Base-by-base conservation (phyloP, 2,797 vertebrate species). In the Eupleurogrammus muticus region DNA sequence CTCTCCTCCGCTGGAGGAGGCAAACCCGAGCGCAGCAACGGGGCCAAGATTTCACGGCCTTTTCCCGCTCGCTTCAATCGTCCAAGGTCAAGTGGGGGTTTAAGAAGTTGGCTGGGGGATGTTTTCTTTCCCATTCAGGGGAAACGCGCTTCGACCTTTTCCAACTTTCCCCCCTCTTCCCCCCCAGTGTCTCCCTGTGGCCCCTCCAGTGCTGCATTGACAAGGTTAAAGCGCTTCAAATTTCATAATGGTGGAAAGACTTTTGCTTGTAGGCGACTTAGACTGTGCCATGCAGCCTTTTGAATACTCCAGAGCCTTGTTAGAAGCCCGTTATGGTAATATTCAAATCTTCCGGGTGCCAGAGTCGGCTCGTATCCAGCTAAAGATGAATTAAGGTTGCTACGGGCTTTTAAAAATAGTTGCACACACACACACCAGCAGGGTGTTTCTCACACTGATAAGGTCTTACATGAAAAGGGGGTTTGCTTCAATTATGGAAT, bases 331-430 rank as follows among this genome's bases (percentile, higher is more conserved):
- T 90, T 89, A 92, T 87, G 88, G 81, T 87, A 86, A 92, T 92
- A 88, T 87, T 89, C 49, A 89, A 90, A 87, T 88, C 79, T 86
- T 80, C 57, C 20, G 87, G 83, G 83, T 79, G 76, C 81, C 76
- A 72, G 62, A 74, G 73, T 84, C 75, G 73, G 80, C 83, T 73
- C 57, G 49, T 70, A 85, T 89, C 82, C 83, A 86, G 72, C 81
- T 87, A 84, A 91, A 90, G 91, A 90, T 90, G 87, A 88, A 92
- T 93, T 88, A 89, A 86, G 79, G 81, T 87, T 92, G 86, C 85
- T 83, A 81, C 64, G 80, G 81, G 79, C 82, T 87, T 90, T 90
- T 93, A 92, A 93, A 93, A 92, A 93, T 92, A 93, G 89, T 72
- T 17, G 57, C 13, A 65, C 73, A 53, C 44, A 66, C 73, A 61